Conservation (phyloP, 2,797 vertebrate species). For the Phrynocephalus forsythii region DNA sequence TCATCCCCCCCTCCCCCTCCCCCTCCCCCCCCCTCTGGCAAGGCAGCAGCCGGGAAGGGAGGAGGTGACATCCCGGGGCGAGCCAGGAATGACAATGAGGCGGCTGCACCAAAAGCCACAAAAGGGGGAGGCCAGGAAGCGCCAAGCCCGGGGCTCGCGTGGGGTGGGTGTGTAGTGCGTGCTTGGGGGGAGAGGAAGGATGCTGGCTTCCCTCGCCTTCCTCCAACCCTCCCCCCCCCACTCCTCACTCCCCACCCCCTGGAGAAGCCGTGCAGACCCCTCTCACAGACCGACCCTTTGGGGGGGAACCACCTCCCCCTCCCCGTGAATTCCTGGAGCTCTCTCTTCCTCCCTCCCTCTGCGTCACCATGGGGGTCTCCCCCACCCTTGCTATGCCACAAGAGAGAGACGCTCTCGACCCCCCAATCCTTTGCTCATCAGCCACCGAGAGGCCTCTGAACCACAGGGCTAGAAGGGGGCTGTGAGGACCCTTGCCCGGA, state of each 20-base stretch:
- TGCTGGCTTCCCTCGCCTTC: not conserved
- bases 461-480: not conserved
- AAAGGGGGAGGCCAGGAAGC: no score
- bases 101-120: constrained; percentile 22
- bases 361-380: not conserved
- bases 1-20: constrained; percentile 54
- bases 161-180: not conserved
- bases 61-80: constrained; percentile 76
- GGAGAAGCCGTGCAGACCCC: no score
- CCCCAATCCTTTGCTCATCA: not conserved
- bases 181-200: no score
- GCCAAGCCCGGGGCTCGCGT: no score
- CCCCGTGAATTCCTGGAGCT: not conserved
- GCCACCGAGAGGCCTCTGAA: not conserved
- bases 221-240: no score
- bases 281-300: no score
- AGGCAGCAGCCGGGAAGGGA: constrained; percentile 41
- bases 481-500: not conserved
- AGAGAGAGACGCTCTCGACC: no score
- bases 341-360: not conserved
- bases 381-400: fast-evolving
- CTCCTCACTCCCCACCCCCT: no score
- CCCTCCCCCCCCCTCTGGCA: not conserved
- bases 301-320: not conserved
- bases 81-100: constrained; percentile 74